Evolutionary conservation across 2,797 vertebrate species (phyloP), one percentile per base, ranked within the genome.

Genomic region (Chloroceryle inda): DNA sequence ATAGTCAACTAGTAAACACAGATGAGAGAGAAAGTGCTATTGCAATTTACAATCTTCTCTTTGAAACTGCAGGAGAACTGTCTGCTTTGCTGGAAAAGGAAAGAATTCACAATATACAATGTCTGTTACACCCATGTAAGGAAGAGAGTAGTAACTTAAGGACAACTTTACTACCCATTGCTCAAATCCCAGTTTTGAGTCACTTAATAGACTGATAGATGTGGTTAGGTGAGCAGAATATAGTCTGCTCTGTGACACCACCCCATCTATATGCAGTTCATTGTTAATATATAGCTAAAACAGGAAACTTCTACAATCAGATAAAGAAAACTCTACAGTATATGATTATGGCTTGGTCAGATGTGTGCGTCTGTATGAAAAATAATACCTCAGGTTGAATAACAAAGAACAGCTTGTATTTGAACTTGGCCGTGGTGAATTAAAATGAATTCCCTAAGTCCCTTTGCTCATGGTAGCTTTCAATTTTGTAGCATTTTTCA

Each of bases 321-420:
- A 97, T 94, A 95, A 97, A 93, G 89, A 87, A 93, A 93, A 82
- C 68, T 69, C 77, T 55, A 63, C 47, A 83, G 94, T 90, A 68
- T 94, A 31, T 76, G 83, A 91, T 92, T 97, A 89, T 94, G 97
- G 64, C 62, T 96, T 90, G 55, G 81, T 94, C 96, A 94, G 89
- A 97, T 94, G 95, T 91, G 84, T 93, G 85, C 1, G 59, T 55
- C 50, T 85, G 56, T 74, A 86, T 96, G 94, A 96, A 96, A 96
- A 95, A 92, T 92, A 91, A 94, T 82, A 95, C 44, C 40, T 75
- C 35, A 89, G 84, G 75, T 91, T 89, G 71, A 96, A 96, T 89
- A 97, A 97, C 95, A 97, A 98, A 97, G 96, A 96, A 82, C 91
- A 96, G 67, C 94, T 97, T 98, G 91, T 98, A 91, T 97, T 96